Evolutionary conservation across 2,113 vertebrate genomes (phyloP).

Genomic region (Callionymus lyra): DNA sequence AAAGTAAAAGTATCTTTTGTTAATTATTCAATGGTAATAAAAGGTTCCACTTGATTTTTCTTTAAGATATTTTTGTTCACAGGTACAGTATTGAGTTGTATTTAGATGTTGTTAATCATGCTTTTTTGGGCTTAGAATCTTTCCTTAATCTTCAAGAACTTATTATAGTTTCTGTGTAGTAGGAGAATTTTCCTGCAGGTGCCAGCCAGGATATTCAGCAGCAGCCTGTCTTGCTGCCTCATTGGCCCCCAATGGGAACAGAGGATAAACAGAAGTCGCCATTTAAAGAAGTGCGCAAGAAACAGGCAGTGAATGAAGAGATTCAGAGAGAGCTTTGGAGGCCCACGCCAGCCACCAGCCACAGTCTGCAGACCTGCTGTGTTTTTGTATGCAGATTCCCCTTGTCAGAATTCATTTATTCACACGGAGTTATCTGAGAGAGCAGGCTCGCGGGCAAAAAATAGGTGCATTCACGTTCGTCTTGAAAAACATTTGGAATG

Average conservation of each 20-base stretch:
- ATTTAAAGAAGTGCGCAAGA: conserved; percentile 49
- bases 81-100: too few species aligned
- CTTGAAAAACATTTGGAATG: conserved; percentile 56
- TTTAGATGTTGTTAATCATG: too few species aligned
- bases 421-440: conserved; percentile 50
- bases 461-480: conserved; percentile 56
- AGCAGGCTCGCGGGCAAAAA: conserved; percentile 44
- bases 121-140: too few species aligned
- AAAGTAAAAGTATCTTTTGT: too few species aligned
- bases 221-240: conserved; percentile 42
- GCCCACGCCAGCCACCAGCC: conserved; percentile 30
- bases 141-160: too few species aligned
- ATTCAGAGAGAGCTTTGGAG: conserved; percentile 43
- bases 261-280: conserved; percentile 44
- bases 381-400: conserved; percentile 66
- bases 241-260: conserved; percentile 19
- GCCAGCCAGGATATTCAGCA: conserved; percentile 25
- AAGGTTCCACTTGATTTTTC: too few species aligned
- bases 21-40: too few species aligned
- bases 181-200: conserved; percentile 29
- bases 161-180: background rate
- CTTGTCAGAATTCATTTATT: conserved; percentile 67
- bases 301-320: conserved; percentile 49
- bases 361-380: conserved; percentile 45
- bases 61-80: too few species aligned